These are phyloP conservation scores for Calosoma granatense DNA, from an alignment of 1,140 invertebrate genomes.

Conservation along the genomic window DNA sequence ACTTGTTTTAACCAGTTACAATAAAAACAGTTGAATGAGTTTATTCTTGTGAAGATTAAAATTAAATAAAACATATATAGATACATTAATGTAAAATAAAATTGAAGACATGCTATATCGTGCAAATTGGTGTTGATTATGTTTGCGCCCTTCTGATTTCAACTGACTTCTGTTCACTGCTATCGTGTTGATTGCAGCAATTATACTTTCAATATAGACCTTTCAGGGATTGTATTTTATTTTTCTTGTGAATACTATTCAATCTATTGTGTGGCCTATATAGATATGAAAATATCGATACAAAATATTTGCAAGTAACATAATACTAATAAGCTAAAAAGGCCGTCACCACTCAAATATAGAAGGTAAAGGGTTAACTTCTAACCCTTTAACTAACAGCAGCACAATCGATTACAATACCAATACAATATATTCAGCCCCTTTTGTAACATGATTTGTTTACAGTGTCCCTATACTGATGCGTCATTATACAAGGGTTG, in stretches of 20 bases:
- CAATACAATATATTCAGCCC: background rate
- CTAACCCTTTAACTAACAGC: background rate
- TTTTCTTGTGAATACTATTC: background rate
- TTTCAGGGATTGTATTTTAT: background rate
- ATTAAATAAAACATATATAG: too few species aligned
- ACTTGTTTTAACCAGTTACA: too few species aligned
- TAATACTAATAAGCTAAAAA: background rate
- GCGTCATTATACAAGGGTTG: background rate
- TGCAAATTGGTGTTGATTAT: too few species aligned
- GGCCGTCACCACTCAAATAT: background rate
- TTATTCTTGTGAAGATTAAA: too few species aligned
- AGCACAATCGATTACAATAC: constrained; percentile 5
- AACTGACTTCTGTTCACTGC: too few species aligned
- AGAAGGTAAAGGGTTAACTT: background rate
- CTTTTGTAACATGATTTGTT: background rate
- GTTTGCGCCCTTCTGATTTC: too few species aligned
- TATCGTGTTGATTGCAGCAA: background rate
- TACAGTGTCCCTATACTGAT: background rate
- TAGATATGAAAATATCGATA: background rate
- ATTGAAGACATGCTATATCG: too few species aligned
- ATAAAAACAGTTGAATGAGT: too few species aligned
- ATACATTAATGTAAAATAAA: too few species aligned
- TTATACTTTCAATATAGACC: too few species aligned
- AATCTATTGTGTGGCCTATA: background rate
- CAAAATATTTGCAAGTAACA: background rate